Evolutionary conservation across 2,113 vertebrate species (phyloP), one percentile per base, ranked within the genome.

Genomic region (Phodopus roborovskii): DNA sequence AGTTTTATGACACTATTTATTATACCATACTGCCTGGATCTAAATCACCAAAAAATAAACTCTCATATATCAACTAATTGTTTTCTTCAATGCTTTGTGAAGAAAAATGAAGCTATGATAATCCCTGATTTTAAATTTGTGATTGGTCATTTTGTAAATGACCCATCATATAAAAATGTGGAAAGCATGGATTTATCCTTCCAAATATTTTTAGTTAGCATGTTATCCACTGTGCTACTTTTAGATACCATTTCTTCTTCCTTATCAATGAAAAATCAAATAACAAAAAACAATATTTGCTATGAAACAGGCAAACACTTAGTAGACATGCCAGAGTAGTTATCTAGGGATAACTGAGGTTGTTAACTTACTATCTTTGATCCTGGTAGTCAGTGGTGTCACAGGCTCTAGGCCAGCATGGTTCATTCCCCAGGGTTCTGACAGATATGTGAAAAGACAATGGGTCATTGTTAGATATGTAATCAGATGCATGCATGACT

Each of bases 21-120:
- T 79, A 45, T 1, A 87, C 8, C 36, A 88, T 30, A 84, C 5
- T 90, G 1, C 16, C 26, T 84, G 42, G 70, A 56, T 83, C 56
- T 74, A 87, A 93, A 84, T 88, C 42, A 88, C 64, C 75, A 17
- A 78, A 73, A 90, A 93, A 68, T 28, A 91, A 94, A 85, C 16
- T 5, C 30, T 64, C 45, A 66, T 17, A 26, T 86, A 79, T 83
- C 11, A 74, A 83, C 3, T 22, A 58, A 74, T 24, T 66, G 1
- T 22, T 94, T 88, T 58, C 48, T 92, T 90, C 17, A 81, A 88
- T 88, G 9, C 12, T 68, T 90, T 64, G 71, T 66, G 88, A 93
- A 86, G 26, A 91, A 53, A 91, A 71, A 20, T 71, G 16, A 93
- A 87, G 45, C 84, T 89, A 71, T 36, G 28, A 45, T n/a, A 68